These are phyloP conservation scores for Procambarus virginalis DNA, from an alignment of 1,140 invertebrate genomes.

Conservation along the genomic window DNA sequence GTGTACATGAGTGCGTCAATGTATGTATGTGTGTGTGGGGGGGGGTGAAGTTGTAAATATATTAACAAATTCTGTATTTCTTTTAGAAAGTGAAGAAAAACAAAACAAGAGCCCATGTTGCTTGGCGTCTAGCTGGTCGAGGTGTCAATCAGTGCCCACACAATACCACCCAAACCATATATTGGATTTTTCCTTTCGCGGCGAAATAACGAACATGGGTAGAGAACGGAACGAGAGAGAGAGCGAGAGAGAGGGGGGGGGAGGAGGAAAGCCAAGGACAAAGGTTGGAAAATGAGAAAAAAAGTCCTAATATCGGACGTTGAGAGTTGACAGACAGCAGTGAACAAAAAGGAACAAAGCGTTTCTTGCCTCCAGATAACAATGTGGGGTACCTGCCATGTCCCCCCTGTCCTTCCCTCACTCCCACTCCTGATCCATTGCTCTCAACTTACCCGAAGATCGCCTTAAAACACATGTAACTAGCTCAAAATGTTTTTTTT, in stretches of 20 bases:
- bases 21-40: too few relatives aligned
- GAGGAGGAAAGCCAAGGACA: conserved; percentile 11
- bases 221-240: neutral
- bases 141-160: neutral
- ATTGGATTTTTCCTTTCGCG: neutral
- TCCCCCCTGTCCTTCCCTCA: neutral
- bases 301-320: conserved; percentile 57
- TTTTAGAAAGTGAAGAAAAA: neutral
- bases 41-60: too few relatives aligned
- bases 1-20: too few relatives aligned
- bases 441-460: neutral
- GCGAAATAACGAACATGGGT: neutral
- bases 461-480: neutral
- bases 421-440: neutral
- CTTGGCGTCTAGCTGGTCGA: too few relatives aligned
- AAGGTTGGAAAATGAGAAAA: conserved; percentile 24
- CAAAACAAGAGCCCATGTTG: too few relatives aligned
- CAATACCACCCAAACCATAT: neutral
- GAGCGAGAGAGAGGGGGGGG: too few relatives aligned
- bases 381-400: conserved; percentile 51
- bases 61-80: neutral
- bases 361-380: conserved; percentile 45
- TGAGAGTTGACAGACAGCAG: conserved; percentile 63
- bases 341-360: conserved; percentile 66
- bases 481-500: too few relatives aligned